Percentiles rank a stretch among this genome's conserved stretches.
Conservation (phyloP, 2,797 vertebrate species). For the Gallinago nigripennis region DNA sequence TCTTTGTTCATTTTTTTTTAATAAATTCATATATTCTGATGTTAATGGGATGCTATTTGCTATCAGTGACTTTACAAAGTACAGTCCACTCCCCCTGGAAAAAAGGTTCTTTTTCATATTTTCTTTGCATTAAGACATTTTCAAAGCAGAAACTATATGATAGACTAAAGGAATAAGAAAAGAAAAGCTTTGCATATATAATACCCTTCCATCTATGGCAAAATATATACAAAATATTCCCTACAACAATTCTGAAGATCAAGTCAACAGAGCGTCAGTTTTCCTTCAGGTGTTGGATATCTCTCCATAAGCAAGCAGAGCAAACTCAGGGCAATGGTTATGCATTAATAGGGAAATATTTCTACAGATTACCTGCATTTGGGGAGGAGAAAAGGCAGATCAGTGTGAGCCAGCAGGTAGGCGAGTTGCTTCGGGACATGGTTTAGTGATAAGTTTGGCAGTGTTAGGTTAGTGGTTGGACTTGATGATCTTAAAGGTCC, state of each 20-base stretch:
- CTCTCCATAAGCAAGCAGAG: background rate
- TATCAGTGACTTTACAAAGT: background rate
- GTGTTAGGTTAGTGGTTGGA: too few relatives aligned
- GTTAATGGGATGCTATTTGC: background rate
- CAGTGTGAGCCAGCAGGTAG: background rate
- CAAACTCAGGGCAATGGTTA: background rate
- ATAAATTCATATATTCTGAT: background rate
- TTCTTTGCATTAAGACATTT: background rate
- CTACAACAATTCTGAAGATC: background rate
- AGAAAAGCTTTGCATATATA: background rate
- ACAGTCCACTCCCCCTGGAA: accelerated
- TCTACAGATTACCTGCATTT: background rate
- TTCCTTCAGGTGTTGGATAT: background rate
- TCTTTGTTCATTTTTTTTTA: background rate
- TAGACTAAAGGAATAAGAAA: background rate
- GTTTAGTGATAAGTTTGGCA: too few relatives aligned
- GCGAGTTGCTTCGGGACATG: too few relatives aligned
- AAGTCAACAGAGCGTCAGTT: background rate
- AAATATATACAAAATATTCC: background rate
- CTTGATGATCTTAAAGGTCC: too few relatives aligned
- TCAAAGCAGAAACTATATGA: background rate
- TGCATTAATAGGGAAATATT: background rate
- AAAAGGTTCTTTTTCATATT: background rate
- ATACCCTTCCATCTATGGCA: background rate
- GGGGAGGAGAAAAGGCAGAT: background rate